Base-by-base conservation (phyloP, 1,140 invertebrate genomes). In the Brachionus asplanchnoidis region DNA sequence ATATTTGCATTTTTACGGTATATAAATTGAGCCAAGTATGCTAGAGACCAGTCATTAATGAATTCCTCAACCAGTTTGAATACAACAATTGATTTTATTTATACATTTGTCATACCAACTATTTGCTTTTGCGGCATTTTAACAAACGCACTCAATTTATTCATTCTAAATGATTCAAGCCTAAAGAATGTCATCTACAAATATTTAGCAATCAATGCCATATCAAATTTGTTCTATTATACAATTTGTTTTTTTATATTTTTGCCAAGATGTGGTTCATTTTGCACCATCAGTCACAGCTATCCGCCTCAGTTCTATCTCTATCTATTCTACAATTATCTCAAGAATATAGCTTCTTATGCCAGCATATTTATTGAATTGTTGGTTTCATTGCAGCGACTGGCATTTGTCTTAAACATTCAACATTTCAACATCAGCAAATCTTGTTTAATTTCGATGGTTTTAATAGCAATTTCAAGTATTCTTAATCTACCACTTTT, bases 301-400 rank as follows among this genome's bases (percentile, higher is more conserved):
- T 73, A 73, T 42, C 17, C 40, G 4, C 6, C 36, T 0, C 68
- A 73, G 17, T 42, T 40, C 7, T 73, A 73, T 40, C 40, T 73
- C 7, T 73, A 73, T 73, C 36, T 73, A 73, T 73, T 73, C 36
- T 73, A 73, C 11, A 73, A 73, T 42, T 73, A 73, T 73, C 4
- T 73, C 6, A 73, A 73, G 23, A 73, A 73, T 17, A 73, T 73
- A 42, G 11, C 68, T 2, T 73, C 36, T 20, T 73, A 40, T n/a
- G 40, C 42, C 32, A 73, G 40, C 17, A n/a, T 73, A 6, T 46
- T 44, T 5, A 73, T 73, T 8, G 32, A 73, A 73, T 5, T 73
- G 12, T n/a, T 73, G 36, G 36, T 73, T 1, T 73, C 68, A 20
- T 40, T 73, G n/a, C 68, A 73, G 17, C 11, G 68, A 3, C 14